Evolutionary conservation across 2,113 vertebrate species (phyloP).

Genomic region (Vulpes ferrilata): DNA sequence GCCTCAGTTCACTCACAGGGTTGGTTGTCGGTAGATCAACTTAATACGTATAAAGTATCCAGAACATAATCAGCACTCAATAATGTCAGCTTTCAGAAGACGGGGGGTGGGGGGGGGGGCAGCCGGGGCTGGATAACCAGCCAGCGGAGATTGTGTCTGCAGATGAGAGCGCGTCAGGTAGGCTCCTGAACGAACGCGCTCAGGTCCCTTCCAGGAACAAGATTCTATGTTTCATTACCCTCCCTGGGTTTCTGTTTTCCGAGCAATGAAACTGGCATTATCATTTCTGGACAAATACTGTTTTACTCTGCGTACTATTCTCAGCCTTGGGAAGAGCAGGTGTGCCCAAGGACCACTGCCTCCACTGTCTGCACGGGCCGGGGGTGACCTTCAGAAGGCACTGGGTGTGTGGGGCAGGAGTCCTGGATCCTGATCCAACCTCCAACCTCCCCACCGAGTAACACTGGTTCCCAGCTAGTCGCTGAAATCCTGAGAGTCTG

Average conservation of each 20-base stretch:
- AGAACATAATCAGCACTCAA: not conserved
- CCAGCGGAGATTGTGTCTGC: not conserved
- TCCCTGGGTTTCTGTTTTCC: not conserved
- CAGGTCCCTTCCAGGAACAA: not conserved
- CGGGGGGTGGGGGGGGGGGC: no score
- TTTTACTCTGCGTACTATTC: not conserved
- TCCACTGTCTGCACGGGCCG: not conserved
- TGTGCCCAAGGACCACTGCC: no score
- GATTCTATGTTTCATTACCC: not conserved
- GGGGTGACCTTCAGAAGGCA: fast-evolving
- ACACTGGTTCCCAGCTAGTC: not conserved
- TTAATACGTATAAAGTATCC: not conserved
- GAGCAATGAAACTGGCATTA: not conserved
- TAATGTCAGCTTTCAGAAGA: not conserved
- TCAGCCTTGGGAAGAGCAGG: not conserved
- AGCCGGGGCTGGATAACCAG: not conserved
- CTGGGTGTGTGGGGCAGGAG: not conserved
- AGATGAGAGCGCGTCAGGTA: not conserved
- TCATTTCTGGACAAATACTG: not conserved
- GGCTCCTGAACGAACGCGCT: not conserved
- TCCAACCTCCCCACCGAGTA: not conserved
- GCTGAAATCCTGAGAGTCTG: not conserved
- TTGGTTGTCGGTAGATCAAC: not conserved
- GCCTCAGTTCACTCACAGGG: not conserved
- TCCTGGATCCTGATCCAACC: not conserved